Evolutionary conservation across 2,797 vertebrate species (phyloP), one percentile per base, ranked within the genome.

Genomic region (Alca torda): DNA sequence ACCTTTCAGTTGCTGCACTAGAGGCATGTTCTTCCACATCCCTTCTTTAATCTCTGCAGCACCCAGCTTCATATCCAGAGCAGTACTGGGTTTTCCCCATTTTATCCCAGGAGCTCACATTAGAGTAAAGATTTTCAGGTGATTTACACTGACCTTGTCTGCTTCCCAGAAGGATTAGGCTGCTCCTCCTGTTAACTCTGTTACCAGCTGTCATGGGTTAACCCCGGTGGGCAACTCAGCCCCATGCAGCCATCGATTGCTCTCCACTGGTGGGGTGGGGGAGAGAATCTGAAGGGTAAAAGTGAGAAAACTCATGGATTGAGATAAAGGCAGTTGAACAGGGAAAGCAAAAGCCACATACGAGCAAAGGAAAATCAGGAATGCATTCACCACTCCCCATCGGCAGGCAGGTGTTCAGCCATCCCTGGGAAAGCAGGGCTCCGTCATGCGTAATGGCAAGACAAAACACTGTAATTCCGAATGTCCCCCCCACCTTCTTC

Each of bases 381-480:
- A 43, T 50, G 33, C 7, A 35, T 48, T 60, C 45, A 13, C 21
- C 9, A 0, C 25, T 60, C 11, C 23, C 69, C 41, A 17, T 16
- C 0, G 0, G 41, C 61, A 56, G 46, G 54, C 39, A 25, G 31
- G 35, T 26, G 53, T 14, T 28, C 68, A 37, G 48, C 54, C 41
- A 33, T 20, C 61, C 2, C 19, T 35, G 43, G 61, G 53, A 48
- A 1, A 67, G 25, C 53, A 54, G 37, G 53, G 45, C 37, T 41
- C 33, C 25, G 13, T 37, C 51, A 21, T 0, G 0, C 1, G 0
- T 23, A 43, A 41, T 2, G 0, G 6, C n/a, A 14, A 60, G 28
- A 60, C 35, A 54, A 63, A 64, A 56, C 1, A 0, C 31, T 7
- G 4, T 43, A 5, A 33, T 4, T 28, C 31, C 0, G 0, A 65